Conservation (phyloP, 2,113 vertebrate species). For the Vicugna pacos region DNA sequence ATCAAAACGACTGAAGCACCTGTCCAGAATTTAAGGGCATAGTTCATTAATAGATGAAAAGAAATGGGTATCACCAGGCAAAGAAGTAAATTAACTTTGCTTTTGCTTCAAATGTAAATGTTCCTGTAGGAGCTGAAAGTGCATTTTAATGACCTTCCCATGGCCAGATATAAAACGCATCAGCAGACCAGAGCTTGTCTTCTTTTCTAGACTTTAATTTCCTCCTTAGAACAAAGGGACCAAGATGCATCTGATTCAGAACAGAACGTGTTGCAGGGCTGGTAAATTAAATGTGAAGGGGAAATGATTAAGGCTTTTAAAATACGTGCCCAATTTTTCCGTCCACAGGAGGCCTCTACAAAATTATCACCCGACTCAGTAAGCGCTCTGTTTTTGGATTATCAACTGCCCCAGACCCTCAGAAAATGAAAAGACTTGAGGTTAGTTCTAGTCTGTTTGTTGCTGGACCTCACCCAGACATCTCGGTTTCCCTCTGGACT, state of each 20-base stretch:
- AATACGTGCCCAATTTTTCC: background rate
- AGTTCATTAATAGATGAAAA: constrained; percentile 20
- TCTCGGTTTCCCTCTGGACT: background rate
- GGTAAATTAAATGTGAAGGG: constrained; percentile 63
- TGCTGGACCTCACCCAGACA: background rate
- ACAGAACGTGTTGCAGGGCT: background rate
- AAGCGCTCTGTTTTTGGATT: background rate
- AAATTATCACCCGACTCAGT: background rate
- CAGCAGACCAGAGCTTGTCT: background rate
- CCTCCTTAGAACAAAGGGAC: constrained; percentile 70
- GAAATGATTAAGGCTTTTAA: constrained; percentile 31
- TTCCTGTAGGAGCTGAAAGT: constrained; percentile 22
- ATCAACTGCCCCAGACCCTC: background rate
- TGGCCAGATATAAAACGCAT: constrained; percentile 38
- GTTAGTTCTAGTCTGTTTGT: background rate
- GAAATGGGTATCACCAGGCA: background rate
- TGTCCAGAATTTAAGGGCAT: background rate
- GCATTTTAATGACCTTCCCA: constrained; percentile 61
- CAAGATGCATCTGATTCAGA: constrained; percentile 52
- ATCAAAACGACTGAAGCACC: background rate
- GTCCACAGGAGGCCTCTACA: background rate
- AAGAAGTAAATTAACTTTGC: constrained; percentile 63
- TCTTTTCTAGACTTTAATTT: constrained; percentile 73
- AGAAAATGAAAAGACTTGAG: background rate
- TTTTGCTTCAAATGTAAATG: constrained; percentile 66